Evolutionary conservation across 2,797 vertebrate genomes (phyloP), one percentile per base, ranked within the genome.

Genomic region (Enteromius fasciolatus): DNA sequence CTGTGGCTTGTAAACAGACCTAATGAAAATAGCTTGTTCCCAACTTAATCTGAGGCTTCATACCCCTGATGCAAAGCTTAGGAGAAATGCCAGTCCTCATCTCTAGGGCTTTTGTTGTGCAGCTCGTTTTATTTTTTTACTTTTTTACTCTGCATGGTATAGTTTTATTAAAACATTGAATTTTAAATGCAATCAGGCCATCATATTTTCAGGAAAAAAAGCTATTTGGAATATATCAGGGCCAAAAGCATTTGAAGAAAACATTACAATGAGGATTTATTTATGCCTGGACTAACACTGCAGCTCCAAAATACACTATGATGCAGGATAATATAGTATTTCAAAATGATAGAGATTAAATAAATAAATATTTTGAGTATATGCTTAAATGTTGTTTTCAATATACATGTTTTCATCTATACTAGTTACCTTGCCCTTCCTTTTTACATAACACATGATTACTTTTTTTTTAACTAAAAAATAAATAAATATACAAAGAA

Each of bases 1-100:
- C 76, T 73, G 70, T 33, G 76, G 57, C 78, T 85, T 76, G 78
- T 86, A 86, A 88, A 86, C 83, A 88, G 52, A 20, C 48, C 83
- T 84, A 82, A 86, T 85, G 66, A 85, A 86, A 88, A 85, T 80
- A 85, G 80, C 74, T 68, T 82, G 81, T 77, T 80, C 63, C 68
- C 63, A 70, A 76, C 78, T 83, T 84, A 41, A 78, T 84, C 54
- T 79, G 44, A 39, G 68, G 74, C 59, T 72, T 73, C 33, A n/a
- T 48, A 50, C 18, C 23, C 23, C 39, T 36, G 61, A 68, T n/a
- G 41, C 64, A 83, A 57, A 59, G 23, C 52, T 54, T 70, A 52
- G 31, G 59, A 69, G 36, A 67, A 10, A 66, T 36, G 17, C 44
- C 46, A 81, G 25, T 75, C 3, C 23, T 41, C 77, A 54, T 67